phyloP scores from a whole-genome alignment of 2,888 invertebrate species.

The Hydriomena furcata region DNA sequence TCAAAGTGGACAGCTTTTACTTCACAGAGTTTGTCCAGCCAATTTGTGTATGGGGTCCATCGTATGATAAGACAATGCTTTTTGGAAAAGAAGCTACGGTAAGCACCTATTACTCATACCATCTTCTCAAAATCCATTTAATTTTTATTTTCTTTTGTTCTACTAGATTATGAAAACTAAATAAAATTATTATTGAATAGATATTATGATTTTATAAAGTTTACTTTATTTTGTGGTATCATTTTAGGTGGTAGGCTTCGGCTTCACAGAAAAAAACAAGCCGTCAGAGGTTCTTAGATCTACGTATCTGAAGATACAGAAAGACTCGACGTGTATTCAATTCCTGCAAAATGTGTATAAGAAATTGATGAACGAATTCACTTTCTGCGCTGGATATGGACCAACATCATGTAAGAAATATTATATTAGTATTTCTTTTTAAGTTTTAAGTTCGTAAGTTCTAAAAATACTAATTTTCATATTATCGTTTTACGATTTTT shows the following conservation, averaged over 20 bases:
- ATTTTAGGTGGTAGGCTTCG: slow-evolving; percentile 83
- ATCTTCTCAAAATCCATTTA: too few species aligned
- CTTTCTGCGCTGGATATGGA: slow-evolving; percentile 85
- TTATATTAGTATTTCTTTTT: background rate
- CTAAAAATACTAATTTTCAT: too few species aligned
- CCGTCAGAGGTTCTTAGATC: slow-evolving; percentile 75
- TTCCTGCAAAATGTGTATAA: slow-evolving; percentile 75
- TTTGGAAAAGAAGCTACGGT: slow-evolving; percentile 65
- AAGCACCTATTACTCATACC: too few species aligned
- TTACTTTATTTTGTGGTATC: background rate
- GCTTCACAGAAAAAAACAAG: slow-evolving; percentile 82
- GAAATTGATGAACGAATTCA: slow-evolving; percentile 82
- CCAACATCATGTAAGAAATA: slow-evolving; percentile 65
- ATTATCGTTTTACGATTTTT: too few species aligned
- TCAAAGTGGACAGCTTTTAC: slow-evolving; percentile 56
- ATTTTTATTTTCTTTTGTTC: too few species aligned
- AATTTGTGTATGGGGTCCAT: slow-evolving; percentile 73
- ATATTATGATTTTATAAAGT: too few species aligned
- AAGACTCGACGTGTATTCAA: slow-evolving; percentile 75
- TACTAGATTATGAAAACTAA: too few species aligned
- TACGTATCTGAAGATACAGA: slow-evolving; percentile 75
- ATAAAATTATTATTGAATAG: too few species aligned
- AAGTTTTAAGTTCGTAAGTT: too few species aligned
- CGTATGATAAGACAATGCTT: slow-evolving; percentile 61
- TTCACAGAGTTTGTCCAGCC: slow-evolving; percentile 72